Conservation (phyloP, 1,140 invertebrate genomes). For the Tribolium castaneum region DNA sequence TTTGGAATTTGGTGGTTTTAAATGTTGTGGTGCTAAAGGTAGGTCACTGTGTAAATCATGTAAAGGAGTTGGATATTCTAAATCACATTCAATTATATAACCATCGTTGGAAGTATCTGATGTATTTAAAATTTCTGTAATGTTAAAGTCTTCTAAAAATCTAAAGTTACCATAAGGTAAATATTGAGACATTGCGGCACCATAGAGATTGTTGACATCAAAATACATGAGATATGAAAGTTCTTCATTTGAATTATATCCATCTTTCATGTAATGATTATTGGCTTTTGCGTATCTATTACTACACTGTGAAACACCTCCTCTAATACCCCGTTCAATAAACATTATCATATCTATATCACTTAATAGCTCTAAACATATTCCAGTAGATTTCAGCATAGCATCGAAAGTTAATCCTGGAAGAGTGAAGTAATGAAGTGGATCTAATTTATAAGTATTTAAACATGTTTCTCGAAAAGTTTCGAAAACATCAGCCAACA, state of each 20-base stretch:
- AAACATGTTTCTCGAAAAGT: constrained; percentile 60
- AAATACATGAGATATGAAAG: not conserved
- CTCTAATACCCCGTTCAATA: too few relatives aligned
- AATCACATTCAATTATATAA: constrained; percentile 68
- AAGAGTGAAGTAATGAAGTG: constrained; percentile 60
- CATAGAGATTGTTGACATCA: constrained; percentile 70
- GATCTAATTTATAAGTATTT: constrained; percentile 57
- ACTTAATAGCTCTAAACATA: constrained; percentile 7
- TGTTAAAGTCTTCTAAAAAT: constrained; percentile 61
- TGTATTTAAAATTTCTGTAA: constrained; percentile 52
- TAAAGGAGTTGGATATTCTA: constrained; percentile 61
- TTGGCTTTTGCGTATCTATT: constrained; percentile 58
- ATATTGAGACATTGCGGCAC: constrained; percentile 64
- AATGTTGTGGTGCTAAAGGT: constrained; percentile 49
- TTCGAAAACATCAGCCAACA: constrained; percentile 64
- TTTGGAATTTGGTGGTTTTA: constrained; percentile 30
- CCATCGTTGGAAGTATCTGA: constrained; percentile 62
- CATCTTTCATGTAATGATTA: constrained; percentile 62
- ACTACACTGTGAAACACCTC: too few relatives aligned
- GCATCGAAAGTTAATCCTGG: constrained; percentile 54
- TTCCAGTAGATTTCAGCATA: constrained; percentile 42
- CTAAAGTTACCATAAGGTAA: constrained; percentile 64
- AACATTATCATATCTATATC: too few relatives aligned
- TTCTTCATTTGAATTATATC: constrained; percentile 63
- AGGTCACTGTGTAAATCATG: constrained; percentile 67